These are phyloP conservation scores for Danio jaintianensis DNA, from an alignment of 2,797 vertebrate species.

Conservation along the genomic window DNA sequence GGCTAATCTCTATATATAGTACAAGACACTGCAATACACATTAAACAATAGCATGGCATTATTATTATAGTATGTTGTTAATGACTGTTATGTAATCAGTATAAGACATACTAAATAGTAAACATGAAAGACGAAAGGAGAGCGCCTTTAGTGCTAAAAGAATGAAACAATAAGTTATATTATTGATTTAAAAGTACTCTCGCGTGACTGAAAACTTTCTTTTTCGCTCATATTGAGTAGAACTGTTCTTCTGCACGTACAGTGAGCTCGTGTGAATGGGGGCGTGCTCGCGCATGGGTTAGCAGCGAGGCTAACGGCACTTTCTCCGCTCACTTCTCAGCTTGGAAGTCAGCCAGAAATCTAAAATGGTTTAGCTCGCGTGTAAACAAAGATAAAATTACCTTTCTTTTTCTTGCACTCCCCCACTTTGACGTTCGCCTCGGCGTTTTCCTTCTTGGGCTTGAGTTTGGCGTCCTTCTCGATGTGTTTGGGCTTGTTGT, in stretches of 20 bases:
- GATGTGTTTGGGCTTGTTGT: slow-evolving; percentile 70
- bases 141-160: not conserved
- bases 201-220: not conserved
- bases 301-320: slow-evolving; percentile 28
- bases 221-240: not conserved
- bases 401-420: slow-evolving; percentile 82
- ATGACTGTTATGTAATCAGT: not conserved
- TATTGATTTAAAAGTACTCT: not conserved
- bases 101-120: not conserved
- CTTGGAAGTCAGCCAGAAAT: slow-evolving; percentile 25
- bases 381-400: slow-evolving; percentile 63
- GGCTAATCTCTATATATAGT: not conserved
- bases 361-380: not conserved
- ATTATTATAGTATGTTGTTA: not conserved
- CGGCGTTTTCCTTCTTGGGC: slow-evolving; percentile 82
- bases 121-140: not conserved
- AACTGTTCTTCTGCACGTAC: not conserved
- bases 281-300: slow-evolving; percentile 44
- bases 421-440: slow-evolving; percentile 72
- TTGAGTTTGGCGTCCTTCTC: slow-evolving; percentile 71
- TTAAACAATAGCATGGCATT: not conserved
- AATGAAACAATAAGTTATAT: not conserved
- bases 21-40: not conserved
- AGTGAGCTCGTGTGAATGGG: not conserved
- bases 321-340: slow-evolving; percentile 17